Base-by-base conservation (phyloP, 2,797 vertebrate genomes). In the Gambusia yucatana region DNA sequence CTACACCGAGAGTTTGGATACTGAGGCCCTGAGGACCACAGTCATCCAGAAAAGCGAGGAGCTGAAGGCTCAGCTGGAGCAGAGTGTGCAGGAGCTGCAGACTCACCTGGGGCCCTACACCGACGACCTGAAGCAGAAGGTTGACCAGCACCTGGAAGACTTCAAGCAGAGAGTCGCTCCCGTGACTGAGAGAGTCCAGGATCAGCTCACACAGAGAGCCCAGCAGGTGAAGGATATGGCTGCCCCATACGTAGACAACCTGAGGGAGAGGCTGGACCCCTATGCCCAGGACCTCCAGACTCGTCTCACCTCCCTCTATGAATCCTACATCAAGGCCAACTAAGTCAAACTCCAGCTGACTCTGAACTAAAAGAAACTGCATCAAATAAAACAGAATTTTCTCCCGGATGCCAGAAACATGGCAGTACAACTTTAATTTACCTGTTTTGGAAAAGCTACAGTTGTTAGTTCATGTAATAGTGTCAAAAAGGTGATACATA, bases 31-130 rank as follows among this genome's bases (percentile, higher is more conserved):
- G 86, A 95, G 87, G 75, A 59, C 89, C 79, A 86, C 88, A 33
- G 83, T 97, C 78, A 43, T 81, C 13, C 92, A 96, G 90, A 96
- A 93, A 81, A 94, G 80, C 0, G 95, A 96, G 65, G 95, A 95
- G 83, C 91, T 96, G 78, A 93, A 82, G 82, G 46, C 55, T 79
- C 94, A 33, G 81, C 71, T 96, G 82, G 93, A 95, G 41, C 81
- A 94, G 87, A 95, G 84, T 1, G n/a, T 96, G 81, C 86, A 85
- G 81, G 94, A 96, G n/a, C 88, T 96, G 89, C 94, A 95, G 83
- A 2, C 84, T 71, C 91, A 94, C 76, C 63, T 96, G 57, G 94
- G 87, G 4, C 95, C 96, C 43, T 95, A 94, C 84, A 92, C 94
- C 0, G 92, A 93, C 0, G 93, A 96, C 52, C 76, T 96, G 86